Evolutionary conservation across 2,797 vertebrate genomes (phyloP).

Genomic region (Basileuterus tristriatus): DNA sequence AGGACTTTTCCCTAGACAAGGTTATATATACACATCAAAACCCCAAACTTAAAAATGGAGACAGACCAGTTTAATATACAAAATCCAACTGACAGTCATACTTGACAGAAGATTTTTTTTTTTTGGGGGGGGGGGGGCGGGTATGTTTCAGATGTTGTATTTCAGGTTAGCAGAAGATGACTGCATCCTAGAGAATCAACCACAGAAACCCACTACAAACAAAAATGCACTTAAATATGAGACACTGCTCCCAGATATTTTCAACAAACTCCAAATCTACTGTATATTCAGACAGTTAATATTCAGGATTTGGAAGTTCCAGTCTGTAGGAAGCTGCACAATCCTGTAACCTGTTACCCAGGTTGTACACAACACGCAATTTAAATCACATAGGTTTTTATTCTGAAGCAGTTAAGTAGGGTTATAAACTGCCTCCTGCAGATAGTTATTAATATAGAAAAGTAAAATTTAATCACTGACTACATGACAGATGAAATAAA

Average conservation of each 20-base stretch:
- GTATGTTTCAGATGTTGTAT: background rate
- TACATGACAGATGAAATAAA: background rate
- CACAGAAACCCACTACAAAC: background rate
- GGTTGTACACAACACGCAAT: background rate
- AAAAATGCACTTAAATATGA: background rate
- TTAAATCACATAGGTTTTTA: background rate
- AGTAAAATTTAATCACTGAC: background rate
- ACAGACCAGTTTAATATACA: background rate
- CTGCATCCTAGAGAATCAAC: background rate
- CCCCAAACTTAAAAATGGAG: background rate
- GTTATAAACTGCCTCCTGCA: background rate
- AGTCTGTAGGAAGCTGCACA: background rate
- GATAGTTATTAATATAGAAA: background rate
- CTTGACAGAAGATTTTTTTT: background rate
- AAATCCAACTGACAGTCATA: background rate
- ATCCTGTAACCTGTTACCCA: background rate
- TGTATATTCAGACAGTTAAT: background rate
- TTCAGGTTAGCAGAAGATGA: constrained; percentile 5
- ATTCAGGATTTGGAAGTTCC: background rate
- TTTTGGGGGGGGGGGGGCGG: fast-evolving
- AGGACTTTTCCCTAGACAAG: background rate
- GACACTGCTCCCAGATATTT: background rate
- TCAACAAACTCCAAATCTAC: background rate
- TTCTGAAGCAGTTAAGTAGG: background rate
- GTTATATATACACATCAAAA: background rate